Base-by-base conservation (phyloP, 1,140 invertebrate genomes). In the Charaxes varanes region DNA sequence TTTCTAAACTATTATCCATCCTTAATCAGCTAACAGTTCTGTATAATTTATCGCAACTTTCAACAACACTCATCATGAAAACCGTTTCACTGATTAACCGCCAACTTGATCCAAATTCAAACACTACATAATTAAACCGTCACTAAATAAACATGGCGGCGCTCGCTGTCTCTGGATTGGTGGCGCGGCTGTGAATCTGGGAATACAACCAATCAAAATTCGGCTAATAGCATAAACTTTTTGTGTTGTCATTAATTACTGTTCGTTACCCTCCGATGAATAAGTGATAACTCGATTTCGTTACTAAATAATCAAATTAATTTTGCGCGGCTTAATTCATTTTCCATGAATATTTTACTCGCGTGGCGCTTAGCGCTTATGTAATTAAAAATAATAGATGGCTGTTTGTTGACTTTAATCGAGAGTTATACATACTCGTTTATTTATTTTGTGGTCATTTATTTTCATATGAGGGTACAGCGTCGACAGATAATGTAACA, bases 281-380 rank as follows among this genome's bases (percentile, higher is more conserved):
- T 33, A 46, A 32, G 19, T 46, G 23, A 38, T 46, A 38, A 38
- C 28, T 27, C 30, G 23, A 26, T 46, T 36, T 46, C 30, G 27
- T 7, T 28, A 26, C 10, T 21, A 23, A 42, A 42, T 45, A 46
- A 41, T 41, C 18, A 32, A 41, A 41, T 41, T 41, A 41, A 21
- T 35, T 41, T 41, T 30, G 21, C 8, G 10, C 28, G 12, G 30
- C 17, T 21, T 21, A 30, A 24, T 41, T 14, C 38, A 41, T 41
- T 41, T 41, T 41, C 21, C 4, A 41, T 33, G 30, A 41, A 32
- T 24, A 17, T 24, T 41, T 33, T 26, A 31, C 33, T 32, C 12
- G 28, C 12, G 19, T 0, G n/a, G 7, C n/a, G 22, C 21, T 35
- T 16, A 35, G 33, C 33, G 14, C 16, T 35, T 10, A 17, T 24